phyloP scores from a whole-genome alignment of 2,797 vertebrate genomes.

The Coranthus polyacanthus region DNA sequence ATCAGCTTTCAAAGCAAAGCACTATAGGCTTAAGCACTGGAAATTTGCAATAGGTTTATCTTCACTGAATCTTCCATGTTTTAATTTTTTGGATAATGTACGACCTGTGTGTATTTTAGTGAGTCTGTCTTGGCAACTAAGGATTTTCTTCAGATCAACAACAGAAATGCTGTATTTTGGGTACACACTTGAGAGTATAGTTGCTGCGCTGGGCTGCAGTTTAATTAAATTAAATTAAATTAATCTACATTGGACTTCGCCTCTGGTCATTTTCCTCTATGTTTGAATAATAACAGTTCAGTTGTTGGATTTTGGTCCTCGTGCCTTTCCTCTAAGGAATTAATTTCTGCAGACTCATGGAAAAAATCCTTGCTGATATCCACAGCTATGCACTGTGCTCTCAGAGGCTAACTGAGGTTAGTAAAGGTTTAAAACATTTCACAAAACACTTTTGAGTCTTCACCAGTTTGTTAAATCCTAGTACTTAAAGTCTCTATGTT shows the following conservation, averaged over 20 bases:
- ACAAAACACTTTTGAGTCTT: too few species aligned
- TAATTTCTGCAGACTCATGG: slow-evolving; percentile 50
- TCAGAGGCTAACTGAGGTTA: slow-evolving; percentile 17
- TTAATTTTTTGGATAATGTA: not conserved
- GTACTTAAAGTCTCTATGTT: not conserved
- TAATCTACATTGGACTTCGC: slow-evolving; percentile 58
- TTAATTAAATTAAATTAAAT: slow-evolving; percentile 64
- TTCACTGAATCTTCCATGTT: not conserved
- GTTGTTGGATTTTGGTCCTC: slow-evolving; percentile 25
- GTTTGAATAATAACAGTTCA: slow-evolving; percentile 54
- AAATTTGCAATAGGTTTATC: not conserved
- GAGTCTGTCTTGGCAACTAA: not conserved
- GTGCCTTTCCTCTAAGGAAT: slow-evolving; percentile 26
- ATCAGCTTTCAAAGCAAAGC: not conserved
- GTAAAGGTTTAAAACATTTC: slow-evolving; percentile 19
- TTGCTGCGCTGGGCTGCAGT: slow-evolving; percentile 24
- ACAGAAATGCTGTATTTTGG: slow-evolving; percentile 15
- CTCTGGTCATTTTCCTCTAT: slow-evolving; percentile 63
- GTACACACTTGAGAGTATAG: slow-evolving; percentile 17
- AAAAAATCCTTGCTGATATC: slow-evolving; percentile 20
- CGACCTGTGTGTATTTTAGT: slow-evolving; percentile 16
- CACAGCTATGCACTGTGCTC: not conserved
- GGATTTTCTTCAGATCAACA: slow-evolving; percentile 26
- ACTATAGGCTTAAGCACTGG: too few species aligned
- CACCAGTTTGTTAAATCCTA: not conserved